Evolutionary conservation across 1,140 invertebrate genomes (phyloP).

Genomic region (Chironomus striatipennis): DNA sequence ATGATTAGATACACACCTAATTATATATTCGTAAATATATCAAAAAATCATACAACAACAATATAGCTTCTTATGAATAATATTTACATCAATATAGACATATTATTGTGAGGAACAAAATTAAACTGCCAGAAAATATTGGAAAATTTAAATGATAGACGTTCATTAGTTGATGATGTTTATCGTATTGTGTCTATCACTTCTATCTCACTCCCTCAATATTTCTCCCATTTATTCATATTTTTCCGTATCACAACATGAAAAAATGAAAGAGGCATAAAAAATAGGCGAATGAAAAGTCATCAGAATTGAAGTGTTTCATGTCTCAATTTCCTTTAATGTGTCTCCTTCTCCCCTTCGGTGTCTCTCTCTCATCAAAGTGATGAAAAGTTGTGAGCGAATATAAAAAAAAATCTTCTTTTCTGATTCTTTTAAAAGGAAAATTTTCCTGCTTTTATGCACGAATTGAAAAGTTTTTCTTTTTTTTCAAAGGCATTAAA

Average conservation of each 20-base stretch:
- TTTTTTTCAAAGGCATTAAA: background rate
- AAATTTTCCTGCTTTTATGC: slow-evolving; percentile 13
- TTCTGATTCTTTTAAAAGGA: background rate
- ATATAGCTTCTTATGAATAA: background rate
- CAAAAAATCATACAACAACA: too few relatives aligned
- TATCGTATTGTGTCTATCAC: too few relatives aligned
- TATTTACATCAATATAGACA: background rate
- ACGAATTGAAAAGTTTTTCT: slow-evolving; percentile 5
- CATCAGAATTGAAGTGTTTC: slow-evolving; percentile 7
- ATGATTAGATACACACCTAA: too few relatives aligned
- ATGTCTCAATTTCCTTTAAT: slow-evolving; percentile 13
- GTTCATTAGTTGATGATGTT: background rate
- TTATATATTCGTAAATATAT: too few relatives aligned
- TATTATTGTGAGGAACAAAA: background rate
- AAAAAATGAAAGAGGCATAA: background rate
- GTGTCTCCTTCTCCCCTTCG: background rate
- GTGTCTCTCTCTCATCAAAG: background rate
- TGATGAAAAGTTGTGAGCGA: background rate
- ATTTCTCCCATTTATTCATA: too few relatives aligned
- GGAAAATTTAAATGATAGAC: background rate
- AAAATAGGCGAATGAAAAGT: background rate
- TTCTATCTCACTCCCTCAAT: too few relatives aligned
- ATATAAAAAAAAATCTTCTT: background rate
- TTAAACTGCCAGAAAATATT: background rate
- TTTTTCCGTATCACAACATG: too few relatives aligned